Evolutionary conservation across 92 coral and sea anemone genomes (phyloP).

Genomic region (Desmophyllum pertusum): DNA sequence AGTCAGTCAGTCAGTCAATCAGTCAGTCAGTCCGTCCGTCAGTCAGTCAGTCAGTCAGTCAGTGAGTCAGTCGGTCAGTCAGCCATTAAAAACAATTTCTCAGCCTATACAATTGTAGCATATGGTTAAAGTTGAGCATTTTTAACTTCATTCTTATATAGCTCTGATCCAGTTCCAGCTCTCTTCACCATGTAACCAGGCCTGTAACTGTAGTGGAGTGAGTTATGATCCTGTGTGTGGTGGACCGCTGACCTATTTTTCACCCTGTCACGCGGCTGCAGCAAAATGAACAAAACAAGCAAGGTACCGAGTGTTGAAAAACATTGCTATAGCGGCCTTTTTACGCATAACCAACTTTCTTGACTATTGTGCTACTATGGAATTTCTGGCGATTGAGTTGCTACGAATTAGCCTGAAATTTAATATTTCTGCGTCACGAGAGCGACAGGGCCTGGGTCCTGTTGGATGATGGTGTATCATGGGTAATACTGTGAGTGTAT

Average conservation of each 20-base stretch:
- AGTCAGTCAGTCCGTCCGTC: too few relatives aligned
- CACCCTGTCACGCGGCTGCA: slow-evolving; percentile 90
- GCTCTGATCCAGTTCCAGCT: slow-evolving; percentile 46
- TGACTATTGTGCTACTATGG: too few relatives aligned
- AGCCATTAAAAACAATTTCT: not conserved
- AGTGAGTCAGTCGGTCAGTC: too few relatives aligned
- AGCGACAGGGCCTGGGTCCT: too few relatives aligned
- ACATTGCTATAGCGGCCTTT: not conserved
- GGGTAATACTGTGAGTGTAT: too few relatives aligned
- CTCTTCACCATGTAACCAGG: slow-evolving; percentile 62
- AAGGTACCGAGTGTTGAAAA: slow-evolving; percentile 8
- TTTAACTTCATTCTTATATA: not conserved
- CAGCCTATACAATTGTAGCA: not conserved
- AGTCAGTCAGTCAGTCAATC: too few relatives aligned
- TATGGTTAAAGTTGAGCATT: not conserved
- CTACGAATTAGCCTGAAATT: too few relatives aligned
- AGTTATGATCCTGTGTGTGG: slow-evolving; percentile 73
- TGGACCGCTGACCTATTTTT: slow-evolving; percentile 62
- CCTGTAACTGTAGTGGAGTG: slow-evolving; percentile 55
- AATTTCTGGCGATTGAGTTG: too few relatives aligned
- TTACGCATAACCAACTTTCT: not conserved
- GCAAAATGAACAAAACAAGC: not conserved
- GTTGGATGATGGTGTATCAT: too few relatives aligned
- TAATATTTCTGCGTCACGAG: too few relatives aligned
- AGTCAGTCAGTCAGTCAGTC: too few relatives aligned